Evolutionary conservation across 64 coral and sea anemone species (phyloP), one percentile per base, ranked within the genome.

Genomic region (Astreopora myriophthalma): DNA sequence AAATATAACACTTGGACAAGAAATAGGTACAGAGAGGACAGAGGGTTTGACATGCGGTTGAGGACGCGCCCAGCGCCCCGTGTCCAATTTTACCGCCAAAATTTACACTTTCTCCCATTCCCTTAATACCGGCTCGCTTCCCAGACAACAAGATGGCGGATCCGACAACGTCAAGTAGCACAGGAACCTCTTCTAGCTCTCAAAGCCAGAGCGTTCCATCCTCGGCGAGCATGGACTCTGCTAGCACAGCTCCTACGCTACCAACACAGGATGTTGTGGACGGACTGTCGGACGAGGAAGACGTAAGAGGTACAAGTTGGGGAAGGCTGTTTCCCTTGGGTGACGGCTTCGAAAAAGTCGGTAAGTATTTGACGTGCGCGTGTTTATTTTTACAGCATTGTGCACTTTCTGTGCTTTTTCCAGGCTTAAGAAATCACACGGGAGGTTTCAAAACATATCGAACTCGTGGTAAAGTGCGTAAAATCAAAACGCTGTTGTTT

Each of bases 171-270:
- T 92, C 90, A 0, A 85, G 64, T 9, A 85, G 79, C 20, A 86
- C 67, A 28, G 90, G 90, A 36, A n/a, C 79, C 4, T 91, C 89
- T 35, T 91, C 89, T 3, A 63, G 79, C 46, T 81, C 75, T 34
- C 90, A 92, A 73, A 94, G 76, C 62, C 92, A 94, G 39, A 90
- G 86, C 39, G 92, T 82, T 22, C 92, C 85, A 24, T 94, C 93
- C 40, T 90, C 75, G 25, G 44, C 83, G 31, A 84, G 83, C 25
- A 94, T 81, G 62, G 89, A 84, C 2, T 89, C 87, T 11, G 66
- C 57, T 48, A 67, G 85, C 19, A 87, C 85, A 58, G 85, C 40
- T 51, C 48, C 89, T 48, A 91, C 93, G 5, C 64, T 90, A 14
- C 85, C 93, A 1, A 94, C 86, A 6, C 93, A 94, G 61, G 93